These are phyloP conservation scores for Limnothrissa miodon DNA, from an alignment of 2,113 vertebrate genomes.

Conservation along the genomic window DNA sequence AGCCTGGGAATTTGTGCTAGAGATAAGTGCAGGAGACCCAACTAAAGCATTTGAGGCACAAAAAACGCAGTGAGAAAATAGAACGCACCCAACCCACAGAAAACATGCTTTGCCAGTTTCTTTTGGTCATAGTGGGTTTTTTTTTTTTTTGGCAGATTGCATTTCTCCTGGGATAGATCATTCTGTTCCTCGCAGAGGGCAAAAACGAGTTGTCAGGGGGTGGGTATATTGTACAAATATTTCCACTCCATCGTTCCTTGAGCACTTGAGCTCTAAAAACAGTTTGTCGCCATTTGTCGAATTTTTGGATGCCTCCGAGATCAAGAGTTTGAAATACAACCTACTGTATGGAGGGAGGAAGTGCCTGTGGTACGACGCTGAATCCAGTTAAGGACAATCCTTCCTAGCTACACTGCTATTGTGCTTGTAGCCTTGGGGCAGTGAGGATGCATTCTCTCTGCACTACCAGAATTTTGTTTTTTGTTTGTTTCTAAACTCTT, in stretches of 20 bases:
- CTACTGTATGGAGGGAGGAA: background rate
- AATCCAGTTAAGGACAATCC: background rate
- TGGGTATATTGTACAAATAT: constrained; percentile 5
- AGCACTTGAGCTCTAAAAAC: background rate
- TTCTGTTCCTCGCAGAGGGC: background rate
- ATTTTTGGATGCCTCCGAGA: background rate
- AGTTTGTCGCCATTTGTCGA: background rate
- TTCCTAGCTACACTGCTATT: background rate
- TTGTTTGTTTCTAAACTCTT: no score
- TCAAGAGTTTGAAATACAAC: background rate
- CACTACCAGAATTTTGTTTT: background rate
- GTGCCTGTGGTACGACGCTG: background rate
- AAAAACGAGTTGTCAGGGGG: background rate
- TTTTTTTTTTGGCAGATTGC: background rate
- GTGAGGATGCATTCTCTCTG: background rate
- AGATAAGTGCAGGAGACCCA: constrained; percentile 6
- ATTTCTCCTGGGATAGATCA: constrained; percentile 1
- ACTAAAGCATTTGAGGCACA: background rate
- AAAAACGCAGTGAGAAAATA: background rate
- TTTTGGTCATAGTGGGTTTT: background rate
- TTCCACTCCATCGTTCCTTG: background rate
- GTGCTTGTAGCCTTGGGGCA: background rate
- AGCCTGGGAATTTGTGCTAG: background rate
- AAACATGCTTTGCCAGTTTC: constrained; percentile 2
- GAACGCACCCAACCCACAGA: background rate